These are phyloP conservation scores for Larimichthys polyactis DNA, from an alignment of 2,113 vertebrate species.

Conservation along the genomic window DNA sequence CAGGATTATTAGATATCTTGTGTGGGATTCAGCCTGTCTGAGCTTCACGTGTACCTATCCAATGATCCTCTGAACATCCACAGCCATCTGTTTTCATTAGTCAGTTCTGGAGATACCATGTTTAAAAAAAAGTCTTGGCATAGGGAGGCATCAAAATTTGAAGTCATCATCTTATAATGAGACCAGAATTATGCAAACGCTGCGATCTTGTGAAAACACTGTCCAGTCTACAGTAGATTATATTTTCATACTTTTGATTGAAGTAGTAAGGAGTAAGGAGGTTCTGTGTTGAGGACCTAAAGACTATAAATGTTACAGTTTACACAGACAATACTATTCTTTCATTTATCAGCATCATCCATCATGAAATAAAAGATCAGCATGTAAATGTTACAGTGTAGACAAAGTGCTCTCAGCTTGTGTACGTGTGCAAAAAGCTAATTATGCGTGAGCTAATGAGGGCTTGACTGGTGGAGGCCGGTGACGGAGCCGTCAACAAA, in stretches of 20 bases:
- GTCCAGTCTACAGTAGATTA: neutral
- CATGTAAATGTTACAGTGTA: constrained; percentile 29
- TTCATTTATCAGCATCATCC: constrained; percentile 5
- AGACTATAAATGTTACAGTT: too few relatives aligned
- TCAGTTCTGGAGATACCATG: neutral
- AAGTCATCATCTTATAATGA: neutral
- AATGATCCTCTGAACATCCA: too few relatives aligned
- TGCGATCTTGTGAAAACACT: neutral
- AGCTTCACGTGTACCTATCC: too few relatives aligned
- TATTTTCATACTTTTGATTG: neutral
- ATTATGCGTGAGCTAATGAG: constrained; percentile 50
- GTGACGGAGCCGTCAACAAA: constrained; percentile 22
- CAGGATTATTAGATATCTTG: neutral
- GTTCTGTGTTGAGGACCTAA: too few relatives aligned
- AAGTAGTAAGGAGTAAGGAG: too few relatives aligned
- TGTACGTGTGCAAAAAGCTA: constrained; percentile 22
- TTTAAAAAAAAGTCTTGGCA: neutral
- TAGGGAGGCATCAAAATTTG: neutral
- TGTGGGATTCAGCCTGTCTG: neutral
- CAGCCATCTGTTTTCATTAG: neutral
- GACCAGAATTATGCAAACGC: neutral
- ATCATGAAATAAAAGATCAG: constrained; percentile 6
- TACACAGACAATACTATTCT: neutral
- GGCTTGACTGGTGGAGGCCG: constrained; percentile 30
- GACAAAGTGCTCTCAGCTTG: neutral